phyloP scores from a whole-genome alignment of 2,113 vertebrate species.

The Sterna hirundo region DNA sequence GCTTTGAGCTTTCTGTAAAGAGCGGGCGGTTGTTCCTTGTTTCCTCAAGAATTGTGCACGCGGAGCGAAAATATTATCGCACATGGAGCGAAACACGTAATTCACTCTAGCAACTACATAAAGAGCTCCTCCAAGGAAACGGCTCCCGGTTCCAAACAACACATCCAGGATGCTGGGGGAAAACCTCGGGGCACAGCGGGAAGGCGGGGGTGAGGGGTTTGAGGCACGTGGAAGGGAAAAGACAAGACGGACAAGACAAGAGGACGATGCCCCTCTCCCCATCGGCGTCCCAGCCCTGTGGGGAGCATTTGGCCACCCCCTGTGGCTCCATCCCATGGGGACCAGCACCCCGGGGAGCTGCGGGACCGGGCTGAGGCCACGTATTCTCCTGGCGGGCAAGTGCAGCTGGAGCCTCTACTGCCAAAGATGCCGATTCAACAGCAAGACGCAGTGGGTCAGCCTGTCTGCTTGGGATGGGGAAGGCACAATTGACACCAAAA shows the following conservation, averaged over 20 bases:
- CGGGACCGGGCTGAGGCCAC: background rate
- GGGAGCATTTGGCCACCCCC: too few species aligned
- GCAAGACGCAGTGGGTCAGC: background rate
- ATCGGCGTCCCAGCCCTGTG: background rate
- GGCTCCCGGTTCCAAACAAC: background rate
- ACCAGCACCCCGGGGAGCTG: fast-evolving
- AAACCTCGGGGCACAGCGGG: background rate
- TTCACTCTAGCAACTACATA: background rate
- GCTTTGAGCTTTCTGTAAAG: background rate
- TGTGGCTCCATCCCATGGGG: fast-evolving
- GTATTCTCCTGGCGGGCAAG: fast-evolving
- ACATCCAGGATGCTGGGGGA: background rate
- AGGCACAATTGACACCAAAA: background rate
- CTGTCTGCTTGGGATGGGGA: background rate
- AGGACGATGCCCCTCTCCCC: background rate
- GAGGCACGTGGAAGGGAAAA: background rate
- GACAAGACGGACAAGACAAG: background rate
- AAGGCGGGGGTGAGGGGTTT: background rate
- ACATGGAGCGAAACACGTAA: fast-evolving
- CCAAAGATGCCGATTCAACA: background rate
- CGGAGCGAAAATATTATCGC: background rate
- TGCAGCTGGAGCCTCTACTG: fast-evolving
- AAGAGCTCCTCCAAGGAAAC: background rate
- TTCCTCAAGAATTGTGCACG: background rate
- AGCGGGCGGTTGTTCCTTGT: background rate